Evolutionary conservation across 1,140 invertebrate species (phyloP).

Genomic region (Conus ventricosus): DNA sequence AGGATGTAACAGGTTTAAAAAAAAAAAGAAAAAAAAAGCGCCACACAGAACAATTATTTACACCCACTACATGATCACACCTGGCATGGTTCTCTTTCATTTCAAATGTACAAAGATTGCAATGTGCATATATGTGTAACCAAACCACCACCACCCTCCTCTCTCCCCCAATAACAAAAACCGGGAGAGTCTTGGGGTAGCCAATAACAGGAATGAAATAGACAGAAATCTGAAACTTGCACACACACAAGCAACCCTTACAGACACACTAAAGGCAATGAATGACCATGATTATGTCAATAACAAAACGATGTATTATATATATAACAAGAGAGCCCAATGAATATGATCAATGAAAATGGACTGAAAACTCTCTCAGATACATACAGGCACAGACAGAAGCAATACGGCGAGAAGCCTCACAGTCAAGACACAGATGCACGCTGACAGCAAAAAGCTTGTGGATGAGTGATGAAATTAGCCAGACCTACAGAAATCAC

Average conservation of each 20-base stretch:
- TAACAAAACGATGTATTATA: neutral
- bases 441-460: neutral
- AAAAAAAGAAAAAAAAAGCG: neutral
- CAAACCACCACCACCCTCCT: neutral
- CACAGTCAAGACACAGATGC: neutral
- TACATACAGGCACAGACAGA: neutral
- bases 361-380: neutral
- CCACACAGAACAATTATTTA: neutral
- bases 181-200: neutral
- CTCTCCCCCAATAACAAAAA: neutral
- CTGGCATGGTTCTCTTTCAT: neutral
- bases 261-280: no score
- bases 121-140: neutral
- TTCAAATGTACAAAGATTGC: neutral
- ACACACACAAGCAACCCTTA: neutral
- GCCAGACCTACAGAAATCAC: neutral
- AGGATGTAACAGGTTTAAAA: neutral
- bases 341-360: neutral
- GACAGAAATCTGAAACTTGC: neutral
- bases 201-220: neutral
- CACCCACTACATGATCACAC: neutral
- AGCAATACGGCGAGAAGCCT: neutral
- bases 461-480: neutral
- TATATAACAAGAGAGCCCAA: neutral
- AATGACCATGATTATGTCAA: no score